A percentile compares a stretch with the other conserved stretches of the same genome.
These are phyloP conservation scores for Danio tinwini DNA, from an alignment of 2,797 vertebrate genomes.

Conservation along the genomic window DNA sequence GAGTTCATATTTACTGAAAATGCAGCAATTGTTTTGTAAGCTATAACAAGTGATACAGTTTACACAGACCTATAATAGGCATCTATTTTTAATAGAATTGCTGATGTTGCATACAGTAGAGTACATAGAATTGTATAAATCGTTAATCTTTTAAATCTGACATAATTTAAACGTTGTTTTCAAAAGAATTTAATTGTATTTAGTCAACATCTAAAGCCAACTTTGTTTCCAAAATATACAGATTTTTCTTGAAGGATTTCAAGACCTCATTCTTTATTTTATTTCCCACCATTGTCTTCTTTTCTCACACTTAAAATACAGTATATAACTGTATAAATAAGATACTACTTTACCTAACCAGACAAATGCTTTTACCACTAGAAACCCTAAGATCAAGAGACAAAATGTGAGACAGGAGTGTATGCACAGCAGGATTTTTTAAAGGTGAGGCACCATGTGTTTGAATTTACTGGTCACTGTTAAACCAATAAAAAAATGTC, in stretches of 20 bases:
- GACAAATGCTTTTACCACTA: slow-evolving; percentile 26
- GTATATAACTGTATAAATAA: neutral
- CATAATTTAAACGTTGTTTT: too few relatives aligned
- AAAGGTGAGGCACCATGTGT: slow-evolving; percentile 1
- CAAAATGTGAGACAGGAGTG: slow-evolving; percentile 30
- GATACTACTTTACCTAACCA: neutral
- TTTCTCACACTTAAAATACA: neutral
- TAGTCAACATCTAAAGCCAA: neutral
- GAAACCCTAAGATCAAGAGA: slow-evolving; percentile 15
- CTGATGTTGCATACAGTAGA: too few relatives aligned
- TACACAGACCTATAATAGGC: too few relatives aligned
- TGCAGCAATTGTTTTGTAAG: slow-evolving; percentile 9
- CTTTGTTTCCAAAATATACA: neutral
- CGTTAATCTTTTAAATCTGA: too few relatives aligned
- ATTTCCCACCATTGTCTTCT: neutral
- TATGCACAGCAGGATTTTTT: neutral
- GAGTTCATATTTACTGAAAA: neutral
- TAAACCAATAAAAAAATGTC: slow-evolving; percentile 36
- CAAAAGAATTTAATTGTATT: neutral
- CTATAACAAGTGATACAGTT: neutral
- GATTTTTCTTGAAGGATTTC: neutral
- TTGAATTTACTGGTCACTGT: slow-evolving; percentile 23
- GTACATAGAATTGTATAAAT: too few relatives aligned
- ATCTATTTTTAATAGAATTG: too few relatives aligned
- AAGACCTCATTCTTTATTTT: neutral